A percentile compares a stretch with the other conserved stretches of the same genome.
Conservation (phyloP, 2,113 vertebrate species). For the Stegastes partitus region DNA sequence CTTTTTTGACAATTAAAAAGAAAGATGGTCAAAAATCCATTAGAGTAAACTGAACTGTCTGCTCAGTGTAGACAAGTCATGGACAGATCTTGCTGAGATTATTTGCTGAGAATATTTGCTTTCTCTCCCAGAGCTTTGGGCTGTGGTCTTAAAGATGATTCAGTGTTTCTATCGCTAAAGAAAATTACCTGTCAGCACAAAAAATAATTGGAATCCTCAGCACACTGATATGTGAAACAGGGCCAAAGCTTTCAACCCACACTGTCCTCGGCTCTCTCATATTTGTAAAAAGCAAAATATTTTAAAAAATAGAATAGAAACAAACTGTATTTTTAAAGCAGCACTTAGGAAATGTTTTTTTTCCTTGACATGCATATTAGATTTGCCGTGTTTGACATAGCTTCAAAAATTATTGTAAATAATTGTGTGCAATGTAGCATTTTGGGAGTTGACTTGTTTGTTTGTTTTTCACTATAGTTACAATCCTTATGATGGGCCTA, state of each 20-base stretch:
- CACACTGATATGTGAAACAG: conserved; percentile 61
- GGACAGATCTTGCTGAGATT: conserved; percentile 22
- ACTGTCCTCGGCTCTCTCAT: conserved; percentile 19
- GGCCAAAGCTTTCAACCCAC: conserved; percentile 46
- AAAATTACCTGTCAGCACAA: conserved; percentile 73
- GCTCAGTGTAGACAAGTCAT: conserved; percentile 23
- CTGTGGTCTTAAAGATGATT: conserved; percentile 65
- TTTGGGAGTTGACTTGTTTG: background rate
- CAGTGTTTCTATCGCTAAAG: conserved; percentile 61
- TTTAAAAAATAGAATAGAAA: background rate
- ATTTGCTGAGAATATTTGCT: conserved; percentile 53
- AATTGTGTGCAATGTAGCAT: background rate
- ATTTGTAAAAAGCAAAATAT: conserved; percentile 22
- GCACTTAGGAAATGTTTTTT: conserved; percentile 8
- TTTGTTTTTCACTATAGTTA: conserved; percentile 84
- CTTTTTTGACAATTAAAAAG: conserved; percentile 9
- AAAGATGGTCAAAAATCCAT: conserved; percentile 9
- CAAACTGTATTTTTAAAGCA: conserved; percentile 43
- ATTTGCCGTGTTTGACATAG: conserved; percentile 13
- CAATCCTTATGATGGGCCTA: conserved; percentile 98
- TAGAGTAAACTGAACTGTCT: conserved; percentile 1
- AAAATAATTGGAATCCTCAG: conserved; percentile 73
- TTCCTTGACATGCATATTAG: background rate
- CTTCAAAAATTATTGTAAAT: background rate
- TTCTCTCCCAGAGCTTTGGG: conserved; percentile 34